Evolutionary conservation across 2,888 invertebrate genomes (phyloP).

Genomic region (Ormyrus labotus): DNA sequence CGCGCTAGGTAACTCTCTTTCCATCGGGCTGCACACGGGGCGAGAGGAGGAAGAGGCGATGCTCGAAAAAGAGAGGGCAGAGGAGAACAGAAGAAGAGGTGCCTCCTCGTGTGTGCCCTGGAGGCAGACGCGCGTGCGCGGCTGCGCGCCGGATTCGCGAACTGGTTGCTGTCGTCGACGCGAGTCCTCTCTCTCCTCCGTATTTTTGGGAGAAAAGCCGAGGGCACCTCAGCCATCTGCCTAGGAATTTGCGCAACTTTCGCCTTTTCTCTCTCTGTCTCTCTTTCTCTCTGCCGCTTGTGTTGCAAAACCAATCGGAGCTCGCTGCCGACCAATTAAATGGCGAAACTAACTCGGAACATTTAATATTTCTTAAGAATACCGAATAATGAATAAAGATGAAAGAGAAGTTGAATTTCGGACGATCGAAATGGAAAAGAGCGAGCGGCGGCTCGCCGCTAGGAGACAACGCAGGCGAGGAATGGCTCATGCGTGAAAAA

Average conservation of each 20-base stretch:
- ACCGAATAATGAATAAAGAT: too few relatives aligned
- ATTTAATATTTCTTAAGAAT: too few relatives aligned
- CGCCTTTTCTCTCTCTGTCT: constrained; percentile 23
- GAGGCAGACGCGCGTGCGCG: neutral
- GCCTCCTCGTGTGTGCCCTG: neutral
- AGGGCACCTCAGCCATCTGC: neutral
- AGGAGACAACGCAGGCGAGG: constrained; percentile 7
- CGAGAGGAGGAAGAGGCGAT: constrained; percentile 3
- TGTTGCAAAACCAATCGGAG: too few relatives aligned
- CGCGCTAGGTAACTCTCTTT: too few relatives aligned
- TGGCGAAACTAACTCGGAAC: too few relatives aligned
- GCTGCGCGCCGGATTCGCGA: constrained; percentile 39
- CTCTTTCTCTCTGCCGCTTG: neutral
- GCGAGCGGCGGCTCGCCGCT: neutral
- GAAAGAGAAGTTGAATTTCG: too few relatives aligned
- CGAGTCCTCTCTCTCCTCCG: neutral
- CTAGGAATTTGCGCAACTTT: neutral
- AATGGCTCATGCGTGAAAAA: constrained; percentile 39
- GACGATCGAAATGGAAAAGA: too few relatives aligned
- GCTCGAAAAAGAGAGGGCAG: constrained; percentile 6
- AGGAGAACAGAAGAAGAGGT: neutral
- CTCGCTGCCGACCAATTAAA: too few relatives aligned
- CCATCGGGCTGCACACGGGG: neutral
- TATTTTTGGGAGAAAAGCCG: neutral
- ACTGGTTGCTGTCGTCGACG: constrained; percentile 48